A percentile compares a stretch with the other conserved stretches of the same genome.
Conservation (phyloP, 2,888 invertebrate species). For the Hartigia nigra region DNA sequence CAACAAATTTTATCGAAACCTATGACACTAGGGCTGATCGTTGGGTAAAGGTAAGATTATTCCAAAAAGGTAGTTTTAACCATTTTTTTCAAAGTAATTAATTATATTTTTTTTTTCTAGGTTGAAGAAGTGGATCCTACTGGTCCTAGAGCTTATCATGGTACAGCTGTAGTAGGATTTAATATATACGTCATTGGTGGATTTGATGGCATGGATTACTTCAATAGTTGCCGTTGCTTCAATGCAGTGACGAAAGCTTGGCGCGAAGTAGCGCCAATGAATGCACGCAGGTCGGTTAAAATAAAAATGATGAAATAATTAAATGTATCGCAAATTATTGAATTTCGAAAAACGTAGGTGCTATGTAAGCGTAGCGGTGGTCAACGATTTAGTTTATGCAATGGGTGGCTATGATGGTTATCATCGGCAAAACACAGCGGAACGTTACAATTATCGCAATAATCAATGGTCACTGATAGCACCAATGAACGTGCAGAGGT, state of each 20-base stretch:
- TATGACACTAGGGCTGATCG: conserved; percentile 91
- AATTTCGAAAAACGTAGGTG: conserved; percentile 68
- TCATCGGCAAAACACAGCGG: conserved; percentile 86
- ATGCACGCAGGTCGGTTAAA: conserved; percentile 72
- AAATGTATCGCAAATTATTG: neutral
- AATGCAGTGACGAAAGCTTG: conserved; percentile 86
- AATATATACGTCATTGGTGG: conserved; percentile 93
- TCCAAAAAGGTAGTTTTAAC: neutral
- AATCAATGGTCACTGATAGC: conserved; percentile 92
- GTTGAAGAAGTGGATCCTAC: conserved; percentile 83
- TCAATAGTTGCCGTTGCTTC: conserved; percentile 88
- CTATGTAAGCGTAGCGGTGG: conserved; percentile 86
- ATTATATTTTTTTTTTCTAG: conserved; percentile 52
- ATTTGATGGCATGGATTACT: conserved; percentile 90
- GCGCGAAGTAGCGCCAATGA: conserved; percentile 90
- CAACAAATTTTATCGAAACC: conserved; percentile 79
- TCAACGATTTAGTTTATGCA: conserved; percentile 83
- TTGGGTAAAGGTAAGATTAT: conserved; percentile 77
- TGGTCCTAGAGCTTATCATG: conserved; percentile 92
- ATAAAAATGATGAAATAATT: neutral
- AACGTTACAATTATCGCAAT: conserved; percentile 83
- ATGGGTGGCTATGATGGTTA: conserved; percentile 92
- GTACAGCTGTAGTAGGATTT: conserved; percentile 87
- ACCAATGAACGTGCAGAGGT: conserved; percentile 89
- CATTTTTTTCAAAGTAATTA: neutral